A percentile compares a stretch with the other conserved stretches of the same genome.
These are phyloP conservation scores for Spongia lamella DNA, from an alignment of 37 sponge, comb jelly and placozoan species.

Conservation along the genomic window DNA sequence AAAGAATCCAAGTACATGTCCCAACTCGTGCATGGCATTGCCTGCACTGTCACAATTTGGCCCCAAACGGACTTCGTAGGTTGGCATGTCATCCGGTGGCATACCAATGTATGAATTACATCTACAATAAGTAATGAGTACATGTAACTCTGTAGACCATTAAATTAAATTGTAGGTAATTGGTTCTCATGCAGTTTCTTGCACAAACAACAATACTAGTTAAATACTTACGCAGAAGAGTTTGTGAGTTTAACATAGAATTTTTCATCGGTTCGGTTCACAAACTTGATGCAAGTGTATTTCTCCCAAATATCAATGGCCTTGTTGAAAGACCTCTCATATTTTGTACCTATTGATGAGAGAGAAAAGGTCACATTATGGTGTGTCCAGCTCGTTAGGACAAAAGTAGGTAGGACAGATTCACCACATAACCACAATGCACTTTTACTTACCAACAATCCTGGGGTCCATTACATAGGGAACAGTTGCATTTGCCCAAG, in stretches of 20 bases:
- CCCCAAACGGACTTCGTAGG: not conserved
- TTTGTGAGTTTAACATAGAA: conserved; percentile 16
- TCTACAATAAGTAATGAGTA: not conserved
- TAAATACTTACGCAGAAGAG: conserved; percentile 1
- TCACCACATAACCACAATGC: too few relatives aligned
- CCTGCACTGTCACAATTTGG: conserved; percentile 14
- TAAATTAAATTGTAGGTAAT: not conserved
- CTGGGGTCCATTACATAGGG: too few relatives aligned
- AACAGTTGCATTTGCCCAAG: too few relatives aligned
- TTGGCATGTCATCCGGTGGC: not conserved
- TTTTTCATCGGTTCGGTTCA: not conserved
- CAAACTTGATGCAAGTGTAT: conserved; percentile 30
- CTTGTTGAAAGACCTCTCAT: not conserved
- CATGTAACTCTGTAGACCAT: not conserved
- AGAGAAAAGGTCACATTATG: not conserved
- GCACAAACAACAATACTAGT: not conserved
- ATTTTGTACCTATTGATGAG: not conserved
- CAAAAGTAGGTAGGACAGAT: too few relatives aligned
- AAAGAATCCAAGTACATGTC: conserved; percentile 69
- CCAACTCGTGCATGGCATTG: conserved; percentile 63
- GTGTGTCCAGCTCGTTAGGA: too few relatives aligned
- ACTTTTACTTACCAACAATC: too few relatives aligned
- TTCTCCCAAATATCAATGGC: conserved; percentile 37
- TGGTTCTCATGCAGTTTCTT: not conserved
- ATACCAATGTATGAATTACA: too few relatives aligned